Percentiles rank a stretch among this genome's conserved stretches.
These are phyloP conservation scores for Tanaodytes sp. DNA, from an alignment of 2,888 invertebrate genomes.

Conservation along the genomic window DNA sequence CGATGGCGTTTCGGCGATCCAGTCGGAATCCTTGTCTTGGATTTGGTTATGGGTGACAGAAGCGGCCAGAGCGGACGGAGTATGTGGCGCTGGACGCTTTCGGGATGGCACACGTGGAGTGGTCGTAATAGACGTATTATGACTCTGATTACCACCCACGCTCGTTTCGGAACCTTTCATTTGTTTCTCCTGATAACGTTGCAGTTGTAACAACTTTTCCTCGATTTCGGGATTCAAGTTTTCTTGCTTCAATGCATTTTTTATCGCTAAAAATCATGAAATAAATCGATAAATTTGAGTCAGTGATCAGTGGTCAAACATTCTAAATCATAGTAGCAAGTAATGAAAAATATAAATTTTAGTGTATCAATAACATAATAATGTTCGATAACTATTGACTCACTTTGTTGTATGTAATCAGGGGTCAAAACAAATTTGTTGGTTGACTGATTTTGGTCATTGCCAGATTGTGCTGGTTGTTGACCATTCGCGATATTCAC, in stretches of 20 bases:
- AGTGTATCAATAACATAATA: too few species aligned
- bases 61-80: constrained; percentile 51
- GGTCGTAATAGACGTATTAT: constrained; percentile 61
- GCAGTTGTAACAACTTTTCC: constrained; percentile 90
- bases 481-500: constrained; percentile 68
- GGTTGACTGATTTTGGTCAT: constrained; percentile 65
- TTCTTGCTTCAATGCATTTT: constrained; percentile 92
- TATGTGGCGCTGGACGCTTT: constrained; percentile 72
- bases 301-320: too few species aligned
- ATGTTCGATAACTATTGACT: too few species aligned
- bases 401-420: constrained; percentile 95
- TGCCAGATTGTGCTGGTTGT: constrained; percentile 66
- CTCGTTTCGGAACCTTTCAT: constrained; percentile 76
- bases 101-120: constrained; percentile 75
- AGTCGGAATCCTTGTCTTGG: constrained; percentile 62
- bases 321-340: too few species aligned
- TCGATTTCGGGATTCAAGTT: constrained; percentile 94
- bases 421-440: constrained; percentile 90
- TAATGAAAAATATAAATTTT: too few species aligned
- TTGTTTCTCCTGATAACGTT: constrained; percentile 87
- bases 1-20: constrained; percentile 61
- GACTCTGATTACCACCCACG: constrained; percentile 64
- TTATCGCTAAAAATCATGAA: constrained; percentile 89
- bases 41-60: constrained; percentile 37
- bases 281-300: too few species aligned